Conservation (phyloP, 2,888 invertebrate species). For the Aphodius granarius region DNA sequence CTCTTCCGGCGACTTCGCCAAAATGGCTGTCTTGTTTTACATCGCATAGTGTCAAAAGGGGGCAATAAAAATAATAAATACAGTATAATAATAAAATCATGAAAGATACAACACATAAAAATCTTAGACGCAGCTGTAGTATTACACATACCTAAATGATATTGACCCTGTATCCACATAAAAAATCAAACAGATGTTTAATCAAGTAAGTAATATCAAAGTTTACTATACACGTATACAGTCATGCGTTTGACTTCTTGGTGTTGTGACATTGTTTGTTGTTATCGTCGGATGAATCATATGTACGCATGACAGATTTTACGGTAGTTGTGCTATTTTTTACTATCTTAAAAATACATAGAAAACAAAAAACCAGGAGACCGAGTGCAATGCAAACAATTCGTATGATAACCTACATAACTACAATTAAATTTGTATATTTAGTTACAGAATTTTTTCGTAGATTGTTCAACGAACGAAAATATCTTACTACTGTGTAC, state of each 20-base stretch:
- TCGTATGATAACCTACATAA: not conserved
- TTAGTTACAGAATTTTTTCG: not conserved
- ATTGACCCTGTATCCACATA: not conserved
- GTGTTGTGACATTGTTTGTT: not conserved
- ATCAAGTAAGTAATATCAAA: not conserved
- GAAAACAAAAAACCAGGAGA: not conserved
- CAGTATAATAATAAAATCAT: no score
- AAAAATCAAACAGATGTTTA: not conserved
- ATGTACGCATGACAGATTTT: not conserved
- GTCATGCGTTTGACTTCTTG: not conserved
- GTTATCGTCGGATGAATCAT: not conserved
- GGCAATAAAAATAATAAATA: no score
- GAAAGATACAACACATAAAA: not conserved
- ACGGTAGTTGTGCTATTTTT: not conserved
- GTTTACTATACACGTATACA: not conserved
- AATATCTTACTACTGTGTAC: not conserved
- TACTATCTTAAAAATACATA: not conserved
- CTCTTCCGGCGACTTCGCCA: no score
- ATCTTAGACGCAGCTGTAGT: not conserved
- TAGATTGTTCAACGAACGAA: not conserved
- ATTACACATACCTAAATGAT: not conserved
- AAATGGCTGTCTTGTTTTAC: no score
- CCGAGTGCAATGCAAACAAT: not conserved
- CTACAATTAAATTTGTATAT: not conserved
- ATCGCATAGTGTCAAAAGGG: no score